Conservation (phyloP, 2,113 vertebrate species). For the Pedetes capensis region DNA sequence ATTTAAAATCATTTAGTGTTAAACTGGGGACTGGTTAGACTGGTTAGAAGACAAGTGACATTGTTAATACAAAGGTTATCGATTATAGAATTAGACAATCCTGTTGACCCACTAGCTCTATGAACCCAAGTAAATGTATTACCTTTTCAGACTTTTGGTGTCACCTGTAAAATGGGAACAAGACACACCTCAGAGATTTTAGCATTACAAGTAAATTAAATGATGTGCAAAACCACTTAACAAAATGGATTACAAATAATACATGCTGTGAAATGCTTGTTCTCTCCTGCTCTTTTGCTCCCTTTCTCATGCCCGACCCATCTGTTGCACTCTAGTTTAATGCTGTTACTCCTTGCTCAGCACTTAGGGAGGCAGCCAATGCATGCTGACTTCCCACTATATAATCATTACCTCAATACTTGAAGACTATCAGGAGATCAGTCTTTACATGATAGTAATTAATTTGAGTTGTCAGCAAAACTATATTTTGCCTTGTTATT, state of each 20-base stretch:
- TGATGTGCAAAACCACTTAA: neutral
- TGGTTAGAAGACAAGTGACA: neutral
- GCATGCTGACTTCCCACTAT: neutral
- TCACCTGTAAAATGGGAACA: neutral
- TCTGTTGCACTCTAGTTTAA: neutral
- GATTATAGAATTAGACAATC: neutral
- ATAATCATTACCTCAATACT: neutral
- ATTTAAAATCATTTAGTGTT: too few relatives aligned
- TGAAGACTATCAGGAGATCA: neutral
- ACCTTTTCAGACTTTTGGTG: neutral
- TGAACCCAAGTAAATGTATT: neutral
- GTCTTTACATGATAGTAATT: neutral
- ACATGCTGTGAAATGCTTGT: neutral
- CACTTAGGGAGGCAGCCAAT: neutral
- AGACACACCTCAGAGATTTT: neutral
- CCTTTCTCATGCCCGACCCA: neutral
- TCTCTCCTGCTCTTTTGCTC: neutral
- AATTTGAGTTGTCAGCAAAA: slow-evolving; percentile 23
- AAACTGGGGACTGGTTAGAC: neutral
- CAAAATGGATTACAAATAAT: neutral
- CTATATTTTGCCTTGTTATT: neutral
- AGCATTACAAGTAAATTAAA: neutral
- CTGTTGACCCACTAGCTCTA: neutral
- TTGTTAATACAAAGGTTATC: neutral
- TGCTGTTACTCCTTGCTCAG: neutral